Base-by-base conservation (phyloP, 2,797 vertebrate genomes). In the Pseudocheirus occidentalis region DNA sequence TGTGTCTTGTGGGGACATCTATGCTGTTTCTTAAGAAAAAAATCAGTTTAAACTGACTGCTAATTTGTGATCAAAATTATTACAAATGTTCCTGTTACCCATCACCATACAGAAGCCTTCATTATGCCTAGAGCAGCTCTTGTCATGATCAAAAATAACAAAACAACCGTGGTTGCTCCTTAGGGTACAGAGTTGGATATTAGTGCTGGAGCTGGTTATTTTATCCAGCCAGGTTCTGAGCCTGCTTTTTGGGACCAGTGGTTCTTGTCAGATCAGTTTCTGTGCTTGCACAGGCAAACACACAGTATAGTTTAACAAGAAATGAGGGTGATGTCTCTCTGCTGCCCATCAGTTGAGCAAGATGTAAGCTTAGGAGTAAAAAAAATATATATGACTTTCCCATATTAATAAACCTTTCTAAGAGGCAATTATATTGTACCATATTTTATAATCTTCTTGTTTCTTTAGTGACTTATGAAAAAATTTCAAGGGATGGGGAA, bases 131-230 rank as follows among this genome's bases (percentile, higher is more conserved):
- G 91, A 90, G 55, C 59, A 95, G 95, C 57, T 92, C 59, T 21
- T 87, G 58, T 91, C 96, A 1, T 98, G 93, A 98, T 97, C 94
- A 94, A 94, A 0, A 93, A 93, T 96, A 97, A 95, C 93, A 93
- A 94, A 81, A 94, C 95, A 95, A 27, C 95, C 91, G 18, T 97
- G 95, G 59, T 96, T 92, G 31, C 92, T 13, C 58, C 96, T 56
- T 54, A 40, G 91, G 91, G 96, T 94, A 95, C 94, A 87, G 91
- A 50, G 18, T 52, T 1, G 95, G 92, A 96, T 93, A 87, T 91
- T 89, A 95, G 95, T 94, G 94, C 55, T 3, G 1, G 40, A 94
- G 89, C 59, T 95, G 89, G 90, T 81, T 50, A 73, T 95, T 97
- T 96, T 97, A 94, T 95, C 93, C 62, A 90, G 57, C 91, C 91